phyloP scores from a whole-genome alignment of 2,888 invertebrate species.

The Lycocerus yunnanus region DNA sequence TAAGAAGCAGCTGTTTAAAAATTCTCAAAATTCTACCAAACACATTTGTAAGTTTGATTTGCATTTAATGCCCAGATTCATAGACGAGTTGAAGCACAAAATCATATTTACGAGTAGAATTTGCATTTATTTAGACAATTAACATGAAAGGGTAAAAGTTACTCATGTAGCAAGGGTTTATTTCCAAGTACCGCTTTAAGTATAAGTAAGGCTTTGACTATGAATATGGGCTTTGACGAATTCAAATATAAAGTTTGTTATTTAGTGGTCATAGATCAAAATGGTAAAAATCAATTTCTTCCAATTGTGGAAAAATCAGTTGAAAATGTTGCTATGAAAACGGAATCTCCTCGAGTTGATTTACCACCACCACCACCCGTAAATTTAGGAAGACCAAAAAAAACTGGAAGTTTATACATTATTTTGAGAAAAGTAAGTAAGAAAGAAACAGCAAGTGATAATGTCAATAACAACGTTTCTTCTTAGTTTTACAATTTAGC shows the following conservation, averaged over 20 bases:
- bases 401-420: constrained; percentile 70
- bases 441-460: neutral
- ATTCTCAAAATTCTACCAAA: neutral
- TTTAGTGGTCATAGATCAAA: constrained; percentile 47
- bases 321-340: constrained; percentile 23
- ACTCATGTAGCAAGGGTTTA: too few species aligned
- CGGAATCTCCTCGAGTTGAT: neutral
- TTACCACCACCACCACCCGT: neutral
- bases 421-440: constrained; percentile 83
- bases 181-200: too few species aligned
- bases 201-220: too few species aligned
- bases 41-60: neutral
- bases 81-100: too few species aligned
- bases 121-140: too few species aligned
- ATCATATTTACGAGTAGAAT: too few species aligned
- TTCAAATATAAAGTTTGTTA: neutral
- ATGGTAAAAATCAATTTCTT: constrained; percentile 49
- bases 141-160: too few species aligned
- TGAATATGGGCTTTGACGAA: too few species aligned
- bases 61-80: too few species aligned
- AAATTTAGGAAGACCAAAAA: constrained; percentile 56
- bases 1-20: constrained; percentile 47
- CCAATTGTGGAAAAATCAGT: constrained; percentile 40
- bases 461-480: constrained; percentile 24
- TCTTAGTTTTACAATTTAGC: constrained; percentile 90